phyloP scores from a whole-genome alignment of 2,113 vertebrate genomes.

The Trochalopteron elliotii region DNA sequence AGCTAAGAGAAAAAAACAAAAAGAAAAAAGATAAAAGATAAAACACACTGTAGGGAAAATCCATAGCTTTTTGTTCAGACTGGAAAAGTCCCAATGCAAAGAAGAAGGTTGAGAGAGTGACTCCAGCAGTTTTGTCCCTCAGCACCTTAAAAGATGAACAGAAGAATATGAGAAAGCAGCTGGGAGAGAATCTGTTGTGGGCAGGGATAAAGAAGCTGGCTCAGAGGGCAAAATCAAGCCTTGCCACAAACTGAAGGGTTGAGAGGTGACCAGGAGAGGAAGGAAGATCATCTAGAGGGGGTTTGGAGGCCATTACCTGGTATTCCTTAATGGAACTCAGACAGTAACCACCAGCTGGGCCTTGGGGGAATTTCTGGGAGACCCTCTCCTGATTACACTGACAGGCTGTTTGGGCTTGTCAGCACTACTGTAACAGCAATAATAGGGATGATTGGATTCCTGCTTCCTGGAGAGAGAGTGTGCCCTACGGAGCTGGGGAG shows the following conservation, averaged over 20 bases:
- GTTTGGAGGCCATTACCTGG: not conserved
- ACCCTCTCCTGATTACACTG: not conserved
- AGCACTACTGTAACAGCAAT: rapidly evolving
- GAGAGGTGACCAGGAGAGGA: not conserved
- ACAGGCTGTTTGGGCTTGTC: not conserved
- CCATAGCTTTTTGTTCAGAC: not conserved
- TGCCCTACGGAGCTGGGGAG: not conserved
- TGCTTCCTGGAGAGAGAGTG: not conserved
- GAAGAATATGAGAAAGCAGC: not conserved
- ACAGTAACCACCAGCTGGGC: not conserved
- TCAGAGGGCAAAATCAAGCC: not conserved
- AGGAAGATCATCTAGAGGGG: not conserved
- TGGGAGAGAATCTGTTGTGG: not conserved
- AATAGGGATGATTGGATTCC: not conserved
- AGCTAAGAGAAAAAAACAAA: not conserved
- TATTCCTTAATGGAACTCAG: not conserved
- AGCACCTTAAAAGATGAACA: not conserved
- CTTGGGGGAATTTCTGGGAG: not conserved
- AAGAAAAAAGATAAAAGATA: not conserved
- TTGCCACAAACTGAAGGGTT: not conserved
- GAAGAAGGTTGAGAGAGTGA: not conserved
- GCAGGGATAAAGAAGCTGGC: not conserved
- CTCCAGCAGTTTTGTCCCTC: not conserved
- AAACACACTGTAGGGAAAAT: not conserved
- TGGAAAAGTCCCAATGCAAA: not conserved